Evolutionary conservation across 2,888 invertebrate species (phyloP).

Genomic region (Metallyticus violacea): DNA sequence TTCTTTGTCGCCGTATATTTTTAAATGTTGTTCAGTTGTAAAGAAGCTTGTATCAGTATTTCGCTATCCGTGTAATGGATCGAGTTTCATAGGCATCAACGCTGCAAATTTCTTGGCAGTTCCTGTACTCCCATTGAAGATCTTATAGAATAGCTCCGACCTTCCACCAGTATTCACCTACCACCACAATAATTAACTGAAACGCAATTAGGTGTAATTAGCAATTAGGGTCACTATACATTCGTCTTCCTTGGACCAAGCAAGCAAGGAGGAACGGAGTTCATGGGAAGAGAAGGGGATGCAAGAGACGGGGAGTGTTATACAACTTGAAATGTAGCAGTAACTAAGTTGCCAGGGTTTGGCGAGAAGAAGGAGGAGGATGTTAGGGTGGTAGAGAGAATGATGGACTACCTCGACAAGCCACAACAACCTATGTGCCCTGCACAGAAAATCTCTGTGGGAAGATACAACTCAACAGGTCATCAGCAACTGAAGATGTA

Average conservation of each 20-base stretch:
- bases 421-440: not conserved
- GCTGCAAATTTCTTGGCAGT: not conserved
- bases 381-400: conserved; percentile 23
- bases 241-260: conserved; percentile 28
- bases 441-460: not conserved
- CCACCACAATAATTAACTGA: conserved; percentile 28
- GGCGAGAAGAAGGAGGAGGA: not conserved
- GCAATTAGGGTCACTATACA: conserved; percentile 32
- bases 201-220: conserved; percentile 30
- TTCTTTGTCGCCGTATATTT: no score
- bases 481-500: not conserved
- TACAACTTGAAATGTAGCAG: conserved; percentile 26
- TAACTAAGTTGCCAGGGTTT: conserved; percentile 29
- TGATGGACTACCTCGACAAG: conserved; percentile 14
- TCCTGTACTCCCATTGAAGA: not conserved
- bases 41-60: no score
- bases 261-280: not conserved
- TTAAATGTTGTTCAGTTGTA: no score
- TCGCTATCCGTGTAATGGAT: no score
- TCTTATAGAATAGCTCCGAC: conserved; percentile 3
- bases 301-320: not conserved
- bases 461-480: not conserved
- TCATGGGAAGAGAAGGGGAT: not conserved
- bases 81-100: not conserved
- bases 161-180: conserved; percentile 3